These are phyloP conservation scores for Brachypteracias leptosomus DNA, from an alignment of 2,113 vertebrate species.

Conservation along the genomic window DNA sequence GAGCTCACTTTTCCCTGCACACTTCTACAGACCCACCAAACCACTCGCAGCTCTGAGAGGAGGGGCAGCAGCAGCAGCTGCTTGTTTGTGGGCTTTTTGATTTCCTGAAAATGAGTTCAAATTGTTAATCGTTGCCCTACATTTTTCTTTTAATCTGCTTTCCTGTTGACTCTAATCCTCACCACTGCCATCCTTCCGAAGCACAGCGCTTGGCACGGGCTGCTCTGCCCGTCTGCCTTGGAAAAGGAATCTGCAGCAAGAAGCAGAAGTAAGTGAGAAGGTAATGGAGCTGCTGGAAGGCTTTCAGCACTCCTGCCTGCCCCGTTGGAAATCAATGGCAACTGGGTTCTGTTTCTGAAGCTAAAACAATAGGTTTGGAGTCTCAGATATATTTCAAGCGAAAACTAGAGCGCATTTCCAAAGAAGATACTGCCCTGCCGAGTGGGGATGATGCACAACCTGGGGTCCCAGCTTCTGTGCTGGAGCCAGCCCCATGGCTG, in stretches of 20 bases:
- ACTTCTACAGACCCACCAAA: background rate
- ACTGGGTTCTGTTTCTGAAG: background rate
- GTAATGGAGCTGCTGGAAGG: conserved; percentile 14
- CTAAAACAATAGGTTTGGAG: background rate
- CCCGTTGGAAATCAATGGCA: background rate
- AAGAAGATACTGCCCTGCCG: background rate
- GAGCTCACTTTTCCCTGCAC: background rate
- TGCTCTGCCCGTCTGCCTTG: conserved; percentile 10
- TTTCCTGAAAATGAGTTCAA: background rate
- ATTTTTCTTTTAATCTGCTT: conserved; percentile 61
- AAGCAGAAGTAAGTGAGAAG: background rate
- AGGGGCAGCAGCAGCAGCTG: background rate
- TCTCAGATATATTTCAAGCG: background rate
- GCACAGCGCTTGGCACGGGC: background rate
- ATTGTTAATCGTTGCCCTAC: conserved; percentile 56
- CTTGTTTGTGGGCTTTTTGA: background rate
- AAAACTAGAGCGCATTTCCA: background rate
- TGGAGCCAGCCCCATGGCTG: no score
- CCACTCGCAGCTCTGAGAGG: background rate
- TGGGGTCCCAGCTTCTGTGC: background rate
- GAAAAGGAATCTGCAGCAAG: conserved; percentile 9
- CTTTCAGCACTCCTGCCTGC: background rate
- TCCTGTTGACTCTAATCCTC: conserved; percentile 41
- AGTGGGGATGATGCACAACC: background rate
- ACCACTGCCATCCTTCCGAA: background rate